phyloP scores from a whole-genome alignment of 2,888 invertebrate genomes.

The Yponomeuta plumbellus region DNA sequence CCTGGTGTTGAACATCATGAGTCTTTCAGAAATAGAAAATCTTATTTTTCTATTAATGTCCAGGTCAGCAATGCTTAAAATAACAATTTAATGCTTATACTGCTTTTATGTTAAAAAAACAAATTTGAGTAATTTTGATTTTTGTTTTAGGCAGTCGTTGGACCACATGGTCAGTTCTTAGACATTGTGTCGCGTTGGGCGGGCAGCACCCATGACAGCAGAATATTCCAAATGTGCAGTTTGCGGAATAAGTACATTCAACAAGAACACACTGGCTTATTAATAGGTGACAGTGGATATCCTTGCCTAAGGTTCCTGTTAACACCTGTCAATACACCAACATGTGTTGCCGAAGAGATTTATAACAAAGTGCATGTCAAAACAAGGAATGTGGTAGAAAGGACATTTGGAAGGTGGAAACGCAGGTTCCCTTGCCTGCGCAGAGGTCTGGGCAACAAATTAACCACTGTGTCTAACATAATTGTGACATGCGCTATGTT shows the following conservation, averaged over 20 bases:
- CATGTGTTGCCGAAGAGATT: conserved; percentile 28
- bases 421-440: background rate
- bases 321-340: background rate
- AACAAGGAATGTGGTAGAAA: background rate
- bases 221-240: conserved; percentile 7
- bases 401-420: conserved; percentile 3
- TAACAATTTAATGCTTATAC: too few relatives aligned
- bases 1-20: conserved; percentile 18
- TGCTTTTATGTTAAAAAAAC: too few relatives aligned
- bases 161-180: conserved; percentile 61
- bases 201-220: too few relatives aligned
- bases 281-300: conserved; percentile 9
- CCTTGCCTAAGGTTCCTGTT: background rate
- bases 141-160: conserved; percentile 66
- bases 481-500: too few relatives aligned
- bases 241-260: background rate
- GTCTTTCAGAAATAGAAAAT: conserved; percentile 19
- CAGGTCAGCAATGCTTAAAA: conserved; percentile 15
- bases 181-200: conserved; percentile 9
- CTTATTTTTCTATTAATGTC: conserved; percentile 19
- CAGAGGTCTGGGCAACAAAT: background rate
- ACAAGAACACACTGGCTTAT: background rate
- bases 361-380: conserved; percentile 35
- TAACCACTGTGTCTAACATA: too few relatives aligned
- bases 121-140: background rate